These are phyloP conservation scores for Rhadinocentrus ornatus DNA, from an alignment of 2,797 vertebrate species.

Conservation along the genomic window DNA sequence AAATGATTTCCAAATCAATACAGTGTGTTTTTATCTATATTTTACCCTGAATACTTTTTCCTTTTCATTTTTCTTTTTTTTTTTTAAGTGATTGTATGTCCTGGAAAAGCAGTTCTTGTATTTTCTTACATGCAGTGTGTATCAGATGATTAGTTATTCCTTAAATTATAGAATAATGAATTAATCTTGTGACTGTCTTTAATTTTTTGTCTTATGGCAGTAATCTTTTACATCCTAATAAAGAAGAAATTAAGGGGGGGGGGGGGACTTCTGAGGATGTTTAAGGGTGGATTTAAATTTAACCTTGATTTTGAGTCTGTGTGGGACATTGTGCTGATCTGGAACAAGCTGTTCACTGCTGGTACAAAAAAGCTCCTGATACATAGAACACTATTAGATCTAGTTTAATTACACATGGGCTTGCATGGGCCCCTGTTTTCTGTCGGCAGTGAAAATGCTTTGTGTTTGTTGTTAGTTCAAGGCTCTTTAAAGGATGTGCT, in stretches of 20 bases:
- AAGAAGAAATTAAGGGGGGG: too few species aligned
- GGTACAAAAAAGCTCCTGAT: slow-evolving; percentile 57
- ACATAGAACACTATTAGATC: slow-evolving; percentile 78
- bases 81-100: too few species aligned
- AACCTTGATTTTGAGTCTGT: not conserved
- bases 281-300: not conserved
- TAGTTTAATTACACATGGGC: slow-evolving; percentile 80
- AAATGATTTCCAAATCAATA: not conserved
- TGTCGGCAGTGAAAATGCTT: slow-evolving; percentile 70
- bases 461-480: slow-evolving; percentile 81
- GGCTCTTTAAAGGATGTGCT: slow-evolving; percentile 82
- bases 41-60: not conserved
- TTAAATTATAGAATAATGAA: not conserved
- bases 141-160: not conserved
- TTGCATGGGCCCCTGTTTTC: slow-evolving; percentile 69
- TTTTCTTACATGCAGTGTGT: too few species aligned
- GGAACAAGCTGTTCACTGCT: slow-evolving; percentile 51
- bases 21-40: not conserved
- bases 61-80: not conserved
- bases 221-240: not conserved
- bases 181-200: not conserved
- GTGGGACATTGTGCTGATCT: slow-evolving; percentile 49
- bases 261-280: too few species aligned
- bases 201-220: not conserved
- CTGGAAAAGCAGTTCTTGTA: too few species aligned